These are phyloP conservation scores for Melitaea athalia DNA, from an alignment of 2,888 invertebrate species.

Conservation along the genomic window DNA sequence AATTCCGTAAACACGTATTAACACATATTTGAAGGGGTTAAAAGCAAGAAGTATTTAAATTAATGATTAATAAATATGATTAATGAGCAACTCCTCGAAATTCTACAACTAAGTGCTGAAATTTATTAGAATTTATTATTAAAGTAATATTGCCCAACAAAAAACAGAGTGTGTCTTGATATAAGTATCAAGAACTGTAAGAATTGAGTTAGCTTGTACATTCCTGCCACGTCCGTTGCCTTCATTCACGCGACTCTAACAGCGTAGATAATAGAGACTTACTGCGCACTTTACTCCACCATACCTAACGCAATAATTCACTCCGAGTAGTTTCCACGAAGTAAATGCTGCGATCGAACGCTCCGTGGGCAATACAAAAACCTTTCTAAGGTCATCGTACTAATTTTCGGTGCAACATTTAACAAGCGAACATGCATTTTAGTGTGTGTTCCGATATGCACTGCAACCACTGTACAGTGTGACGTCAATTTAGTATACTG, in stretches of 20 bases:
- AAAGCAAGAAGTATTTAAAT: no score
- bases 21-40: no score
- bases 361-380: conserved; percentile 31
- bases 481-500: no score
- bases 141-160: conserved; percentile 1
- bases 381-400: conserved; percentile 29
- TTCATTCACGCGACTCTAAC: conserved; percentile 80
- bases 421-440: conserved; percentile 19
- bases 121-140: conserved; percentile 4
- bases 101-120: background rate
- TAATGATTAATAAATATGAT: no score
- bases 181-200: conserved; percentile 46
- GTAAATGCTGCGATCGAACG: conserved; percentile 43
- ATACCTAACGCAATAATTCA: conserved; percentile 76
- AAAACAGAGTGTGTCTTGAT: conserved; percentile 6
- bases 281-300: conserved; percentile 77
- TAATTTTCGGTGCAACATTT: conserved; percentile 30
- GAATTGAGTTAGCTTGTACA: conserved; percentile 71
- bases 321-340: conserved; percentile 63
- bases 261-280: conserved; percentile 80
- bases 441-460: background rate
- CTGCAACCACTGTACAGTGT: no score
- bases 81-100: no score
- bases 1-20: no score
- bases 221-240: conserved; percentile 74